Percentiles rank a stretch among this genome's conserved stretches.
Conservation (phyloP, 2,888 invertebrate genomes). For the Lottia gigantea region DNA sequence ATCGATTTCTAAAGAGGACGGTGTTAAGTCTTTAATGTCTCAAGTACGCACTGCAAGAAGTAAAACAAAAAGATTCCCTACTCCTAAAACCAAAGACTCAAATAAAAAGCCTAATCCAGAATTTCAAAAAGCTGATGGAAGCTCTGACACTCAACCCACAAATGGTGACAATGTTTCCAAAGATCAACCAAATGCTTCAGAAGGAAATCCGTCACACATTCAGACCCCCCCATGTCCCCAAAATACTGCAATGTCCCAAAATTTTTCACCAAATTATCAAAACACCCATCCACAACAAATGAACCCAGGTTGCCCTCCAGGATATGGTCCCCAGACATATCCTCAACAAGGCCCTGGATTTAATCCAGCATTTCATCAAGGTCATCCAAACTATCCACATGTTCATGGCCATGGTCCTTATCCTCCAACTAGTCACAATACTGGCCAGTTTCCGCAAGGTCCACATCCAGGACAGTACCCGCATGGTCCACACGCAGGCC, state of each 20-base stretch:
- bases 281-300: neutral
- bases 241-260: neutral
- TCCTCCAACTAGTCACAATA: no score
- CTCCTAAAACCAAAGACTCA: neutral
- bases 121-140: neutral
- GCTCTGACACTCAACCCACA: neutral
- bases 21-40: no score
- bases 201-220: neutral
- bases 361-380: neutral
- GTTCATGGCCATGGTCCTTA: neutral
- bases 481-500: neutral
- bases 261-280: neutral
- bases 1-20: no score
- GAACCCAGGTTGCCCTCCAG: neutral
- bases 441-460: neutral
- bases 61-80: neutral
- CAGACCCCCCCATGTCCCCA: neutral
- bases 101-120: no score
- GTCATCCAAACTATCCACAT: neutral
- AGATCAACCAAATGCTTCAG: no score
- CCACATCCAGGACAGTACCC: neutral
- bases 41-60: no score
- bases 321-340: neutral
- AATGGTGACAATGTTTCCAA: neutral
- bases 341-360: neutral